Conservation (phyloP, 2,113 vertebrate species). For the Lampris megalopsis region DNA sequence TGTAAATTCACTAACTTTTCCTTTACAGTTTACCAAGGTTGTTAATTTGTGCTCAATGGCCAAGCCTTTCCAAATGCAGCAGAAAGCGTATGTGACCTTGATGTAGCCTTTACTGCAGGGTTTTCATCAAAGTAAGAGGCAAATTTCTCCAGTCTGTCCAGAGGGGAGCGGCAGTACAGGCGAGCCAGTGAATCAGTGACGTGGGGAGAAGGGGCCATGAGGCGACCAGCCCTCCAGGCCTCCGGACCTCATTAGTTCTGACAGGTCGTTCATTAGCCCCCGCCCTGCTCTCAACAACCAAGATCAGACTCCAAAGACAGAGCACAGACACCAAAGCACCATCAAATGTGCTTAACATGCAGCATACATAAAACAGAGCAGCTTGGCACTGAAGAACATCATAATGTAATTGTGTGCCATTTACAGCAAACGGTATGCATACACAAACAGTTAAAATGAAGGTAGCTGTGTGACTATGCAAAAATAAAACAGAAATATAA, state of each 20-base stretch:
- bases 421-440: neutral
- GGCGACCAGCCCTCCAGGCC: constrained; percentile 44
- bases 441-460: constrained; percentile 1
- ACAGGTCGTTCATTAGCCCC: constrained; percentile 86
- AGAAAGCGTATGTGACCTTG: constrained; percentile 2
- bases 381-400: neutral
- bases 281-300: constrained; percentile 78
- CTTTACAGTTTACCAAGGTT: neutral
- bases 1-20: neutral
- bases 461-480: neutral
- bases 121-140: constrained; percentile 21
- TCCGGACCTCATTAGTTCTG: constrained; percentile 80
- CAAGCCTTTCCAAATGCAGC: neutral
- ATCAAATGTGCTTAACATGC: constrained; percentile 23
- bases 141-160: constrained; percentile 40
- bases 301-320: constrained; percentile 62
- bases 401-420: constrained; percentile 12
- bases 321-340: constrained; percentile 62
- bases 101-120: neutral
- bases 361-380: neutral
- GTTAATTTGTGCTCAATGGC: neutral
- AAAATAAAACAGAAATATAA: neutral
- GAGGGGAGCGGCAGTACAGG: constrained; percentile 9
- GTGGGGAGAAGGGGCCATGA: constrained; percentile 56
- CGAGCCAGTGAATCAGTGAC: constrained; percentile 67